Conservation (phyloP, 2,797 vertebrate genomes). For the Pyrrhura leucotis region DNA sequence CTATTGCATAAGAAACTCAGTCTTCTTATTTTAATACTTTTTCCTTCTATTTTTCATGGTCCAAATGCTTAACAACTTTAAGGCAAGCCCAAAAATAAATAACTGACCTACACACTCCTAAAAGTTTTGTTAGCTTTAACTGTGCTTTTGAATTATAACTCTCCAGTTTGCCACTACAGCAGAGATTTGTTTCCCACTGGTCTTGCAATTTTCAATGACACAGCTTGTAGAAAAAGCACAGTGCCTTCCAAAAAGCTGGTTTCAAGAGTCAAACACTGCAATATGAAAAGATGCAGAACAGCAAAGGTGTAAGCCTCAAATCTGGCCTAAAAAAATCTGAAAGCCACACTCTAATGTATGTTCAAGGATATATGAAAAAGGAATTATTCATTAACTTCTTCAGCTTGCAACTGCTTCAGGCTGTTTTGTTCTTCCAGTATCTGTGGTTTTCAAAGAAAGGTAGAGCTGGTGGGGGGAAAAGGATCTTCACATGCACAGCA, state of each 20-base stretch:
- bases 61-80: background rate
- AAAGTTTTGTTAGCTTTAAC: background rate
- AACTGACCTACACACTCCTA: background rate
- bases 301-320: conserved; percentile 12
- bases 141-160: background rate
- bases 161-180: background rate
- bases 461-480: background rate
- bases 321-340: conserved; percentile 20
- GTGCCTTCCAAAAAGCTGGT: background rate
- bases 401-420: conserved; percentile 9
- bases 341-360: conserved; percentile 8
- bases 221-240: background rate
- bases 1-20: background rate
- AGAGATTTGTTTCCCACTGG: background rate
- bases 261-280: background rate
- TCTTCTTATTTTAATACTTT: background rate
- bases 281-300: conserved; percentile 17
- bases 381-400: conserved; percentile 68
- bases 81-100: background rate
- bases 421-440: conserved; percentile 32
- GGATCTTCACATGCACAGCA: conserved; percentile 3
- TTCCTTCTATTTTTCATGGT: background rate
- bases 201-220: conserved; percentile 5
- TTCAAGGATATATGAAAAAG: conserved; percentile 20
- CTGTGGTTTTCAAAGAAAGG: conserved; percentile 43